A percentile compares a stretch with the other conserved stretches of the same genome.
Evolutionary conservation across 2,888 invertebrate genomes (phyloP).

Genomic region (Zelleria hepariella): DNA sequence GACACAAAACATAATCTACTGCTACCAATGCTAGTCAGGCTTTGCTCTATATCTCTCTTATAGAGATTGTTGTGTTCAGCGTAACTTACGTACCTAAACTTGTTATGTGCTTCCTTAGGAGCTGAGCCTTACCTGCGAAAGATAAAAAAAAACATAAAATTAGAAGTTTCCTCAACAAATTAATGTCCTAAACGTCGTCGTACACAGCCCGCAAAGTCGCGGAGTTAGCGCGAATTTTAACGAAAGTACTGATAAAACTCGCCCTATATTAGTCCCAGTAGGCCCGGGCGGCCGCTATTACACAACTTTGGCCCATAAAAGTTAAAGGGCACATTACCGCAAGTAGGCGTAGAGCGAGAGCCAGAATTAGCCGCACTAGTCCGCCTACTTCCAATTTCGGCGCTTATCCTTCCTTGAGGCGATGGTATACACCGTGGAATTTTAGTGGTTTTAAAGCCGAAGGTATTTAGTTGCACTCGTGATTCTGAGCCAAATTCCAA

Average conservation of each 20-base stretch:
- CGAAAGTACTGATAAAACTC: slow-evolving; percentile 56
- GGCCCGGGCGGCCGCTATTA: slow-evolving; percentile 38
- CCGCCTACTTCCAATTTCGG: not conserved
- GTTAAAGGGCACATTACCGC: slow-evolving; percentile 67
- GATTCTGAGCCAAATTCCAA: too few species aligned
- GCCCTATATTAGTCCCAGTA: slow-evolving; percentile 55
- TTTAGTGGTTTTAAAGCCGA: too few species aligned
- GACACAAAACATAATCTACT: too few species aligned
- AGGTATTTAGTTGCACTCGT: too few species aligned
- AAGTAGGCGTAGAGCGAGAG: slow-evolving; percentile 41
- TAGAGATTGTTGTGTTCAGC: too few species aligned
- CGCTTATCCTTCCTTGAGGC: too few species aligned
- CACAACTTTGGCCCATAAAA: slow-evolving; percentile 64
- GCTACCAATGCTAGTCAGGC: too few species aligned
- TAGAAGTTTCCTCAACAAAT: not conserved
- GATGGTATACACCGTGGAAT: too few species aligned
- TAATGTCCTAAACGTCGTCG: not conserved
- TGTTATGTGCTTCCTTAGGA: not conserved
- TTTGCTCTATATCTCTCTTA: too few species aligned
- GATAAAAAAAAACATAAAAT: slow-evolving; percentile 9
- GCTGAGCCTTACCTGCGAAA: slow-evolving; percentile 7
- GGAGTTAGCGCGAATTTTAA: slow-evolving; percentile 51
- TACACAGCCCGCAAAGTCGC: slow-evolving; percentile 20
- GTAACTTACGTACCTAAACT: too few species aligned
- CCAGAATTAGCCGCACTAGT: slow-evolving; percentile 9